These are phyloP conservation scores for Sinonovacula constricta DNA, from an alignment of 1,140 invertebrate species.

Conservation along the genomic window DNA sequence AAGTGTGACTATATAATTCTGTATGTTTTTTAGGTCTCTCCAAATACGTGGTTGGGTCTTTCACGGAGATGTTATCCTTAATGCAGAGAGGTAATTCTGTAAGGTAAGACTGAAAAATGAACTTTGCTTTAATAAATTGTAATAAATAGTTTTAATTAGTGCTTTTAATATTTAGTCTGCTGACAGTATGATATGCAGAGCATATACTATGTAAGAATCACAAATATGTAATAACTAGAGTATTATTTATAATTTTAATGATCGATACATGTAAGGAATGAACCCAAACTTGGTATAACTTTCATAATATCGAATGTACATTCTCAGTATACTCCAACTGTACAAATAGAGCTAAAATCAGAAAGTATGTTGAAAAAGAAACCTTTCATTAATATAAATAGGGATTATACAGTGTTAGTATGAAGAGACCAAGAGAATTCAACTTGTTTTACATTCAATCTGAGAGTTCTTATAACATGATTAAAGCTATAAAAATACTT, in stretches of 20 bases:
- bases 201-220: background rate
- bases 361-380: too few species aligned
- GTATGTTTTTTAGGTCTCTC: slow-evolving; percentile 76
- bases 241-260: background rate
- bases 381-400: too few species aligned
- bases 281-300: background rate
- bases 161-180: background rate
- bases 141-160: too few species aligned
- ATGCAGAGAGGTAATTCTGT: slow-evolving; percentile 78
- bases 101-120: slow-evolving; percentile 56
- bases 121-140: background rate
- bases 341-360: too few species aligned
- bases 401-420: too few species aligned
- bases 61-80: slow-evolving; percentile 81
- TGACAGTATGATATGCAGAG: background rate
- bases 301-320: too few species aligned
- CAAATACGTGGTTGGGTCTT: slow-evolving; percentile 80
- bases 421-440: too few species aligned
- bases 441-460: too few species aligned
- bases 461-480: too few species aligned
- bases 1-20: too few species aligned
- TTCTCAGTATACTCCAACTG: too few species aligned
- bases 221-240: background rate
- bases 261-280: background rate
- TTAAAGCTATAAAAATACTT: too few species aligned